Percentiles rank a stretch among this genome's conserved stretches.
These are phyloP conservation scores for Heliothis peltigera DNA, from an alignment of 2,888 invertebrate species.

Conservation along the genomic window DNA sequence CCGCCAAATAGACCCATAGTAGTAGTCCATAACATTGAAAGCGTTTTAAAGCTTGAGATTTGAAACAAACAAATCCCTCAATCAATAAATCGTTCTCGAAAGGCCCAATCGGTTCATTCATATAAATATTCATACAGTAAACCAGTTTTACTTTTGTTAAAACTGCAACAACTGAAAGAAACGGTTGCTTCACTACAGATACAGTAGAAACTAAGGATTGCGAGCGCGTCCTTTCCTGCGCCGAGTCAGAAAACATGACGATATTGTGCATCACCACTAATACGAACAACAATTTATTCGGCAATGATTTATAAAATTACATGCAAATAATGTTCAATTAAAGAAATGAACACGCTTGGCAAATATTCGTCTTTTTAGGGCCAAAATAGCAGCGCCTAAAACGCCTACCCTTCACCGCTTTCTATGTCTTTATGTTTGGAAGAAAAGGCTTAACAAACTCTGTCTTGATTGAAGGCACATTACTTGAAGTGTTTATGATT, in stretches of 20 bases:
- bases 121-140: conserved; percentile 41
- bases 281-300: conserved; percentile 29
- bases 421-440: not conserved
- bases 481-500: not conserved
- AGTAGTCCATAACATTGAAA: not conserved
- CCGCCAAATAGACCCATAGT: not conserved
- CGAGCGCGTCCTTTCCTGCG: conserved; percentile 56
- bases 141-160: conserved; percentile 34
- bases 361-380: not conserved
- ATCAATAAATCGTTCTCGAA: conserved; percentile 11
- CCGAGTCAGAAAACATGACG: conserved; percentile 44
- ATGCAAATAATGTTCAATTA: conserved; percentile 27
- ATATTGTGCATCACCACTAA: conserved; percentile 33
- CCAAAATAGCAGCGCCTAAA: not conserved
- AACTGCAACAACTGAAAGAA: conserved; percentile 35
- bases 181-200: conserved; percentile 45
- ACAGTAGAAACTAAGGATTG: conserved; percentile 62
- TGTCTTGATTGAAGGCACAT: not conserved
- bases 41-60: not conserved
- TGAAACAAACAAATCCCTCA: not conserved
- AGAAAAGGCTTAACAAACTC: not conserved
- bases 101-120: conserved; percentile 11
- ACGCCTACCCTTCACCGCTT: not conserved
- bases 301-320: conserved; percentile 12
- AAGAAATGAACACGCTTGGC: conserved; percentile 2